These are phyloP conservation scores for Drosophila bipectinata DNA, from an alignment of 1,140 invertebrate species.

Conservation along the genomic window DNA sequence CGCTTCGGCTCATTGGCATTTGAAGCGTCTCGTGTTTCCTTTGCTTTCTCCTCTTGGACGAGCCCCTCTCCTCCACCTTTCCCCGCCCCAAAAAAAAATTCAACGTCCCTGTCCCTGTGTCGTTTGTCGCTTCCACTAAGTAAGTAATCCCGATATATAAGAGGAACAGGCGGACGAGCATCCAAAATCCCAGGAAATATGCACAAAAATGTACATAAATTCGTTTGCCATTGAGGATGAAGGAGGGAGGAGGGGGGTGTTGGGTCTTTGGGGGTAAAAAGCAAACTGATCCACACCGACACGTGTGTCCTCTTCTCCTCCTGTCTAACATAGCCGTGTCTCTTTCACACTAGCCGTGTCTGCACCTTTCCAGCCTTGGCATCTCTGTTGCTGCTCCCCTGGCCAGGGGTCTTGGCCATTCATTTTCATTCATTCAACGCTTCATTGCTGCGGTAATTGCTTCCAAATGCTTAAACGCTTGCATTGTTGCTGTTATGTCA, in stretches of 20 bases:
- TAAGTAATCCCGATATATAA: conserved; percentile 69
- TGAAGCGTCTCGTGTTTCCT: conserved; percentile 75
- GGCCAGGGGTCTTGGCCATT: conserved; percentile 23
- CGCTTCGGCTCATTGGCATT: conserved; percentile 72
- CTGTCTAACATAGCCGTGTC: conserved; percentile 2
- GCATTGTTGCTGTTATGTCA: conserved; percentile 62
- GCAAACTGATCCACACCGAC: conserved; percentile 51
- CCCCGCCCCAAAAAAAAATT: neutral
- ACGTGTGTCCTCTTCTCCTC: conserved; percentile 38
- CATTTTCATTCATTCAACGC: conserved; percentile 76
- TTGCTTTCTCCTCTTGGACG: conserved; percentile 3
- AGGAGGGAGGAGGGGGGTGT: too few species aligned
- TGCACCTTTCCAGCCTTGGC: neutral
- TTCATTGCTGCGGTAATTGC: conserved; percentile 80
- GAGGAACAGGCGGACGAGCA: conserved; percentile 23
- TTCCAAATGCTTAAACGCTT: conserved; percentile 82
- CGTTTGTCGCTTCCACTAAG: conserved; percentile 57
- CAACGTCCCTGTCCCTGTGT: conserved; percentile 6
- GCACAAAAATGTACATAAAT: conserved; percentile 74
- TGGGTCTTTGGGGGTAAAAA: neutral
- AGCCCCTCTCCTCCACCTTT: neutral
- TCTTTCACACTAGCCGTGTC: neutral
- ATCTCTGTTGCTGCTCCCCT: conserved; percentile 13
- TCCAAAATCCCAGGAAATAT: conserved; percentile 65
- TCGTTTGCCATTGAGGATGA: conserved; percentile 28